Evolutionary conservation across 2,797 vertebrate species (phyloP).

Genomic region (Alcedo quadribrachys): DNA sequence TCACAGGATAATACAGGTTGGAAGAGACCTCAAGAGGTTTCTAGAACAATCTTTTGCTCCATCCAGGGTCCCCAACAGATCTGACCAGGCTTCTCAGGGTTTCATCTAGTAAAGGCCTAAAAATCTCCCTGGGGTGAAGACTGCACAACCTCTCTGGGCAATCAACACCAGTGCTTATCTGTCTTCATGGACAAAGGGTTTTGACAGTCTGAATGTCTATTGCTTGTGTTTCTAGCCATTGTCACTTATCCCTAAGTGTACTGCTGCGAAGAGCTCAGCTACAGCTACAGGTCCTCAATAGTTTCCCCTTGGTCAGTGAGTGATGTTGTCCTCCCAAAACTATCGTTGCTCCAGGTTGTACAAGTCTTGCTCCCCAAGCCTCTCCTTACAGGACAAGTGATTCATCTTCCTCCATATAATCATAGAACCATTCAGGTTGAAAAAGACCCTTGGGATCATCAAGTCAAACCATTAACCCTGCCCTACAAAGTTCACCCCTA

Average conservation of each 20-base stretch:
- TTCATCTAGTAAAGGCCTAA: background rate
- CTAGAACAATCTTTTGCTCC: background rate
- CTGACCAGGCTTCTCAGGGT: background rate
- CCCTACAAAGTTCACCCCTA: too few relatives aligned
- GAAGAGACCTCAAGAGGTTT: background rate
- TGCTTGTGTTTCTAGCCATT: background rate
- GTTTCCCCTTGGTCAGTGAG: background rate
- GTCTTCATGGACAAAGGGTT: background rate
- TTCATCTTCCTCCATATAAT: too few relatives aligned
- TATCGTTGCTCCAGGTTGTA: background rate
- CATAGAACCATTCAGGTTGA: too few relatives aligned
- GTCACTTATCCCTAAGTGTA: background rate
- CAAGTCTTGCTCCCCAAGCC: background rate
- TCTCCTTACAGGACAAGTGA: background rate
- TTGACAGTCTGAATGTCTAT: background rate
- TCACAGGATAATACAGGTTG: background rate
- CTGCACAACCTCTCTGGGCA: background rate
- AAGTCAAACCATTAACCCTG: too few relatives aligned
- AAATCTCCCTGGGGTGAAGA: background rate
- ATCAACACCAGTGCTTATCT: accelerated
- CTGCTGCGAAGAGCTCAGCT: background rate
- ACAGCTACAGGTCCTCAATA: background rate
- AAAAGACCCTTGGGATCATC: too few relatives aligned
- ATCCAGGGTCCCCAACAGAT: accelerated
- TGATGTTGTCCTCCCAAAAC: accelerated